Evolutionary conservation across 1,140 invertebrate genomes (phyloP).

Genomic region (Lucilia sericata): DNA sequence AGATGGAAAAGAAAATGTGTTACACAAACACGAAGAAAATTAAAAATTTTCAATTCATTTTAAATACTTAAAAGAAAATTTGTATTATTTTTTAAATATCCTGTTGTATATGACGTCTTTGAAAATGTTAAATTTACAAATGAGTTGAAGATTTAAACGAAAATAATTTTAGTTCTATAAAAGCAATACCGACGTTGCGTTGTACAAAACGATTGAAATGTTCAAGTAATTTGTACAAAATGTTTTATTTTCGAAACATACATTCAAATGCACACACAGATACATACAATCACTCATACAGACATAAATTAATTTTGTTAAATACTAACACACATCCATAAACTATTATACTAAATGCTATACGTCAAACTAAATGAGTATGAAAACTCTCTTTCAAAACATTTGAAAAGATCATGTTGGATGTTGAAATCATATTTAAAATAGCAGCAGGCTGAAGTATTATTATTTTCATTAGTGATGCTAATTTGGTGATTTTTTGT

Average conservation of each 20-base stretch:
- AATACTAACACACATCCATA: not conserved
- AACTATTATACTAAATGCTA: not conserved
- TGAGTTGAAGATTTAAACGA: not conserved
- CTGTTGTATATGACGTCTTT: not conserved
- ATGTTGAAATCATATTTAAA: conserved; percentile 1
- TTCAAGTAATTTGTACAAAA: conserved; percentile 36
- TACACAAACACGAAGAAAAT: not conserved
- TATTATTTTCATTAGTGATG: not conserved
- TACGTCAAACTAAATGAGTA: conserved; percentile 2
- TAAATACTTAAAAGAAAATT: not conserved
- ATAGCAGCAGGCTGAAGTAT: not conserved
- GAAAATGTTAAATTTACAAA: not conserved
- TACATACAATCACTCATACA: not conserved
- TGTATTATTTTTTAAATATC: not conserved
- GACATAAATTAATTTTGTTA: not conserved
- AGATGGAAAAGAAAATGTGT: not conserved
- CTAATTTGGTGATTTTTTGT: too few relatives aligned
- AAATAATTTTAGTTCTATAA: not conserved
- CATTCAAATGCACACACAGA: not conserved
- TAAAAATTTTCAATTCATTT: not conserved
- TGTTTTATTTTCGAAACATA: not conserved
- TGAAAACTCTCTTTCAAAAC: not conserved
- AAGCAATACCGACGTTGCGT: conserved; percentile 9
- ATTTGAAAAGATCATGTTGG: not conserved
- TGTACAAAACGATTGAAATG: conserved; percentile 34